Evolutionary conservation across 2,797 vertebrate genomes (phyloP).

Genomic region (Peromyscus melanophrys): DNA sequence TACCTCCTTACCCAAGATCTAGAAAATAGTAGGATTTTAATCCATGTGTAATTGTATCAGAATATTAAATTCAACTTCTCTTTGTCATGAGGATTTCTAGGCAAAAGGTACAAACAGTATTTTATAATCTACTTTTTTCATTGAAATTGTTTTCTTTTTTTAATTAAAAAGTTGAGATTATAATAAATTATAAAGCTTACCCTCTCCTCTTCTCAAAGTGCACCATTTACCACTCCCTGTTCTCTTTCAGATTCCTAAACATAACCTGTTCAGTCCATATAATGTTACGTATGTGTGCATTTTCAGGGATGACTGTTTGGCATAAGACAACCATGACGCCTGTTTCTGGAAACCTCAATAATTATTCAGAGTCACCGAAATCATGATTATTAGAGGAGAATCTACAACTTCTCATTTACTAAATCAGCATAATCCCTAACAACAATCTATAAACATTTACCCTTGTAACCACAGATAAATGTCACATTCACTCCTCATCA

Average conservation of each 20-base stretch:
- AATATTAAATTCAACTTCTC: neutral
- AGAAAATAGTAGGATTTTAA: constrained; percentile 5
- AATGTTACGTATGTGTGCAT: neutral
- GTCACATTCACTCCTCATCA: neutral
- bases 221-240: neutral
- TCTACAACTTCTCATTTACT: neutral
- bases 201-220: neutral
- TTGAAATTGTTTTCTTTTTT: neutral
- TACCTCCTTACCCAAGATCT: neutral
- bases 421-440: neutral
- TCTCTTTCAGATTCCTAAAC: neutral
- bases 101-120: constrained; percentile 1
- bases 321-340: neutral
- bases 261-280: neutral
- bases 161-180: neutral
- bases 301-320: neutral
- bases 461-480: neutral
- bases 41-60: neutral
- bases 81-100: constrained; percentile 1
- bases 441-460: neutral
- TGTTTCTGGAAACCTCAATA: neutral
- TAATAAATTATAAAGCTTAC: neutral
- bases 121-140: neutral
- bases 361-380: neutral
- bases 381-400: neutral